Evolutionary conservation across 1,140 invertebrate species (phyloP), one percentile per base, ranked within the genome.

Genomic region (Aphaenogaster floridana): DNA sequence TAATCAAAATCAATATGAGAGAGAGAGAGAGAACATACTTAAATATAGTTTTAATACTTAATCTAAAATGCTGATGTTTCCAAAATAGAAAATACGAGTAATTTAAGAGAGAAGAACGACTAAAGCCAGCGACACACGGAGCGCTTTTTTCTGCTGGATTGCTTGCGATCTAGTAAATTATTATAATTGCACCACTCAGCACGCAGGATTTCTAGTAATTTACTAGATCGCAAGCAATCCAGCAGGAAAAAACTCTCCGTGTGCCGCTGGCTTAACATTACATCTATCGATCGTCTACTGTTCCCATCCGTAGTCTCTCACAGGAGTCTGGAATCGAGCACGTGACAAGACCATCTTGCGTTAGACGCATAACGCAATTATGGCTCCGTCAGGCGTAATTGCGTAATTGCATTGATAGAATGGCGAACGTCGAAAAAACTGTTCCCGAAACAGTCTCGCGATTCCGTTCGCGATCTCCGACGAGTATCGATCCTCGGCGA

Each of bases 401-500:
- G 52, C 36, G 36, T 71, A 52, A 86, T 64, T 86, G 21, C 66
- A 57, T 39, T 21, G 36, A 81, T 11, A 15, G n/a, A 63, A 63
- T 61, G 7, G 21, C 9, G 17, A 63, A 54, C 4, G 3, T 15
- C 17, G 17, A 86, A 86, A 86, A 79, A 76, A 61, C 45, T 76
- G n/a, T 69, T 71, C 15, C 7, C 2, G 17, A 28, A 50, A 54
- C 59, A 39, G 42, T 61, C 52, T 63, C 39, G 77, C 57, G 54
- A 17, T 54, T 36, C 3, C 11, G 3, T 54, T 21, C 15, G 63
- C 39, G 54, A 63, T 84, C 52, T 50, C 79, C 34, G 39, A n/a
- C 48, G 79, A 64, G 50, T 87, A 84, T 90, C 74, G 86, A 79
- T 42, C 52, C 21, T 34, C 76, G 59, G 21, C 78, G 48, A 63